phyloP scores from a whole-genome alignment of 2,797 vertebrate species.

The Pteropus rufus region DNA sequence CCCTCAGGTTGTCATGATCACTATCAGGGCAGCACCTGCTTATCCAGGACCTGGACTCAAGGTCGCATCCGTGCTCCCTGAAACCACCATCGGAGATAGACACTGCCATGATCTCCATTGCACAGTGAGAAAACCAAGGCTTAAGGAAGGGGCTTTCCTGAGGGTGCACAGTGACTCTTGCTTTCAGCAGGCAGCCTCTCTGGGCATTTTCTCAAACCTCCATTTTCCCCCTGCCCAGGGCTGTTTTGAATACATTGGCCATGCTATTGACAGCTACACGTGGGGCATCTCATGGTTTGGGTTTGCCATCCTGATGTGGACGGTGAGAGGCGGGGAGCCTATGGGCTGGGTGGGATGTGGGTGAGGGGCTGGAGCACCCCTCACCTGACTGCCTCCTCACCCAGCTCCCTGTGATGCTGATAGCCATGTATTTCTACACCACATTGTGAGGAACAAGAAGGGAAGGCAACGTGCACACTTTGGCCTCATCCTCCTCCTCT shows the following conservation, averaged over 20 bases:
- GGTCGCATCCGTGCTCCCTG: neutral
- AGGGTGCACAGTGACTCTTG: neutral
- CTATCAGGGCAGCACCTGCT: neutral
- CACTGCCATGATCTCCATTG: neutral
- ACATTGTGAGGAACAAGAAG: conserved; percentile 73
- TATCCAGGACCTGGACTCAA: neutral
- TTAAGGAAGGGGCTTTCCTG: neutral
- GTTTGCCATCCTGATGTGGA: conserved; percentile 87
- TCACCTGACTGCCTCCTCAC: neutral
- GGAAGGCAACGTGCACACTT: neutral
- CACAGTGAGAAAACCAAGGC: neutral
- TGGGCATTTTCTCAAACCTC: neutral
- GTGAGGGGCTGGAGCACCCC: neutral
- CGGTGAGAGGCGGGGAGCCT: conserved; percentile 77
- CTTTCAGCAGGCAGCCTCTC: neutral
- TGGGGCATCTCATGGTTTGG: conserved; percentile 88
- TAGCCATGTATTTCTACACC: conserved; percentile 82
- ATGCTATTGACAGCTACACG: conserved; percentile 82
- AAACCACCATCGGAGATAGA: neutral
- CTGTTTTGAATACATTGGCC: conserved; percentile 84
- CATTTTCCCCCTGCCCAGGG: conserved; percentile 73
- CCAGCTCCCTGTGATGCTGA: conserved; percentile 83
- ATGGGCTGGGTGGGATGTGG: neutral
- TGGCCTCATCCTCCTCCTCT: neutral
- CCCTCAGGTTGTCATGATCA: neutral